Evolutionary conservation across 2,113 vertebrate genomes (phyloP).

Genomic region (Corythaeola cristata): DNA sequence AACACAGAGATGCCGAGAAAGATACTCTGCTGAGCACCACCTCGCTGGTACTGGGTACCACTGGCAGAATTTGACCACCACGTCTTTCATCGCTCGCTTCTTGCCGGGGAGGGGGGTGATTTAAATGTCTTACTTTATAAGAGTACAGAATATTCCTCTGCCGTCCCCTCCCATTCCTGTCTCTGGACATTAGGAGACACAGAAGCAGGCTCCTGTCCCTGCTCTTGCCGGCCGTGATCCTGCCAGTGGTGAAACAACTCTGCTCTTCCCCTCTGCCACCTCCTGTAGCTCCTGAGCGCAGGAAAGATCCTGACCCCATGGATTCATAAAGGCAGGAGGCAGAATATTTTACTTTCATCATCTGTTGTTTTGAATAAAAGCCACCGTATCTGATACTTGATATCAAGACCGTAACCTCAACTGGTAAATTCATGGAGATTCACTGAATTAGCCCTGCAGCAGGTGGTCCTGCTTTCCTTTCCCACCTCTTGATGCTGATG

Average conservation of each 20-base stretch:
- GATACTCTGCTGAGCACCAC: not conserved
- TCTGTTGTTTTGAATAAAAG: not conserved
- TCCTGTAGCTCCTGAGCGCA: not conserved
- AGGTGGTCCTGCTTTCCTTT: not conserved
- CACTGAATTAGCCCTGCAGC: not conserved
- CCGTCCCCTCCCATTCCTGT: not conserved
- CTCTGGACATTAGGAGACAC: not conserved
- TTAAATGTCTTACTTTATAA: not conserved
- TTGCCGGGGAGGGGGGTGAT: not conserved
- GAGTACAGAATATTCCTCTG: not conserved
- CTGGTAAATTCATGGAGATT: not conserved
- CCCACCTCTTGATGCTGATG: not conserved
- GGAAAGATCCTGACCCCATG: not conserved
- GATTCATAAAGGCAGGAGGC: not conserved
- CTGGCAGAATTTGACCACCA: not conserved
- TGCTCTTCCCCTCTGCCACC: not conserved
- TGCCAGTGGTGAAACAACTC: fast-evolving
- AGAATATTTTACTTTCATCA: not conserved
- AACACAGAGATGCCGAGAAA: not conserved
- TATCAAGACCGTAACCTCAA: not conserved
- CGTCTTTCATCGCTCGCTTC: fast-evolving
- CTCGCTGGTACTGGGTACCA: fast-evolving
- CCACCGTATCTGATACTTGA: not conserved
- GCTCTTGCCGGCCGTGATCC: not conserved
- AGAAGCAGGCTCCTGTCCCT: not conserved